These are phyloP conservation scores for Pteronotus mesoamericanus DNA, from an alignment of 2,797 vertebrate species.

Conservation along the genomic window DNA sequence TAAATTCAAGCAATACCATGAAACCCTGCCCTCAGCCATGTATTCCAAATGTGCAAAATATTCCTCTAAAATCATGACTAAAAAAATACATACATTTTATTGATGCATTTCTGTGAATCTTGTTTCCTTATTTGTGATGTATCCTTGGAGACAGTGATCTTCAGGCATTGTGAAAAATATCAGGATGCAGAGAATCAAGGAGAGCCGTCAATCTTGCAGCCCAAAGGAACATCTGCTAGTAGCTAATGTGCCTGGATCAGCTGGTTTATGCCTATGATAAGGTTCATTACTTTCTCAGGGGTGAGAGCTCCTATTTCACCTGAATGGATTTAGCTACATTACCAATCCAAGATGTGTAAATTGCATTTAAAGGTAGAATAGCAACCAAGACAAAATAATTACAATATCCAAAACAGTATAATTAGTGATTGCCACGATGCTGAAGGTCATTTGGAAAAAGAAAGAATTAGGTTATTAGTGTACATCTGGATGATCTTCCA, in stretches of 20 bases:
- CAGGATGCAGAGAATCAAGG: neutral
- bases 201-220: neutral
- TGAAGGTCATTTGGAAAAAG: slow-evolving; percentile 7
- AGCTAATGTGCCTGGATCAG: neutral
- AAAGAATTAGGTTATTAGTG: neutral
- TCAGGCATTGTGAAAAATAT: neutral
- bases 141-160: neutral
- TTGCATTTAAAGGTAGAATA: neutral
- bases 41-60: neutral
- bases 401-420: neutral
- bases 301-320: neutral
- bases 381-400: slow-evolving; percentile 3
- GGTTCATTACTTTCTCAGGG: neutral
- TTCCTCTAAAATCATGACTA: neutral
- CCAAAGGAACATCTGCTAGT: neutral
- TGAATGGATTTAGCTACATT: neutral
- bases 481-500: neutral
- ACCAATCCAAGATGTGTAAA: neutral
- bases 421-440: neutral
- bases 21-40: neutral
- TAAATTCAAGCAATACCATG: neutral
- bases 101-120: neutral
- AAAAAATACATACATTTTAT: neutral
- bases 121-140: neutral
- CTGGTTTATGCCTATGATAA: neutral